Percentiles rank a stretch among this genome's conserved stretches.
Evolutionary conservation across 2,888 invertebrate species (phyloP).

Genomic region (Netelia virgata): DNA sequence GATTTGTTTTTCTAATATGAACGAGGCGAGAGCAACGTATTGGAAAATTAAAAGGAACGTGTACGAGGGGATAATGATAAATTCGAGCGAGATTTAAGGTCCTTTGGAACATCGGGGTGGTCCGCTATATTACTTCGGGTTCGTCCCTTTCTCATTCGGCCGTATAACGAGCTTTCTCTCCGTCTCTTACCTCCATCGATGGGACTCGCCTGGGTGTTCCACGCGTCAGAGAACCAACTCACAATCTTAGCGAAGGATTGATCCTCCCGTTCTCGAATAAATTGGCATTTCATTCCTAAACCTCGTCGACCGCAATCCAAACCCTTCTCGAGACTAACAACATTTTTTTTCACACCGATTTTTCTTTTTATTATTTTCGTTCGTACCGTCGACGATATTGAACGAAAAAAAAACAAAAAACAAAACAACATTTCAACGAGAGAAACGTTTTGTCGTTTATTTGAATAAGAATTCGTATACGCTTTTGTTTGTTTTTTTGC

Average conservation of each 20-base stretch:
- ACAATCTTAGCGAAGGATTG: slow-evolving; percentile 77
- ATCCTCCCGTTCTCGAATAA: slow-evolving; percentile 76
- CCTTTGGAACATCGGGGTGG: slow-evolving; percentile 76
- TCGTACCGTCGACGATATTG: too few relatives aligned
- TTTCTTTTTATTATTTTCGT: slow-evolving; percentile 56
- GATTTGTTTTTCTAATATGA: too few relatives aligned
- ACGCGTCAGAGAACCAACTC: slow-evolving; percentile 76
- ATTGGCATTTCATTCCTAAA: slow-evolving; percentile 76
- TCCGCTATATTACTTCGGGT: slow-evolving; percentile 70
- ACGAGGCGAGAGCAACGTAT: not conserved
- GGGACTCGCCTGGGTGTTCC: slow-evolving; percentile 78
- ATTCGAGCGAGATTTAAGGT: slow-evolving; percentile 78
- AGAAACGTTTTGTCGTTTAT: slow-evolving; percentile 42
- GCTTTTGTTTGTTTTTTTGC: too few relatives aligned
- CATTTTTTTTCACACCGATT: slow-evolving; percentile 30
- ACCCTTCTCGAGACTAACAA: not conserved
- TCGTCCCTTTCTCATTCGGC: slow-evolving; percentile 78
- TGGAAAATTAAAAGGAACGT: slow-evolving; percentile 72
- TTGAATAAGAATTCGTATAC: slow-evolving; percentile 23
- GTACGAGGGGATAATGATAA: slow-evolving; percentile 74
- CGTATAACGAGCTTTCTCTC: slow-evolving; percentile 77
- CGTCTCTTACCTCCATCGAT: slow-evolving; percentile 43
- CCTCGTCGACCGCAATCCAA: slow-evolving; percentile 32
- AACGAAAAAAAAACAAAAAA: too few relatives aligned
- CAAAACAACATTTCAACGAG: too few relatives aligned